phyloP scores from a whole-genome alignment of 2,888 invertebrate species.

The Amphiduros pacificus region DNA sequence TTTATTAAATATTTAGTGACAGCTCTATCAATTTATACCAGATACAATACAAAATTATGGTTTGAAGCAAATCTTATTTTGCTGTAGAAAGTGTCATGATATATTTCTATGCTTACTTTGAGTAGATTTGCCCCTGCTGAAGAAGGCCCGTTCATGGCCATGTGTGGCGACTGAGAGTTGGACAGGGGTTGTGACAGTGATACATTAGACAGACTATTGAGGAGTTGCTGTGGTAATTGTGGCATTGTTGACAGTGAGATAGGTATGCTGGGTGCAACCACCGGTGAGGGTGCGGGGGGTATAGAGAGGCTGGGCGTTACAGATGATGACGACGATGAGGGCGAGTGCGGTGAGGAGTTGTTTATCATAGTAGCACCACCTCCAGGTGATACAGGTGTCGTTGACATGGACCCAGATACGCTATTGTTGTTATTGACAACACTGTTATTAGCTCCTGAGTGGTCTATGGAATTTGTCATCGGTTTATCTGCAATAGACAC shows the following conservation, averaged over 20 bases:
- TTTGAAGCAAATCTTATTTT: too few relatives aligned
- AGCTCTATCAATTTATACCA: too few relatives aligned
- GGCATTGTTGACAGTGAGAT: conserved; percentile 10
- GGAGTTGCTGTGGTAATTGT: conserved; percentile 1
- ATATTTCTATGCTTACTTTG: too few relatives aligned
- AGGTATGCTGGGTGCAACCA: conserved; percentile 19
- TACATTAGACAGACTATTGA: conserved; percentile 26
- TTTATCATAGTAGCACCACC: conserved; percentile 21
- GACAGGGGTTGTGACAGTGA: conserved; percentile 31
- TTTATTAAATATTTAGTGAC: too few relatives aligned
- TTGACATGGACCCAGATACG: background rate
- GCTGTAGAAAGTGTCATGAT: too few relatives aligned
- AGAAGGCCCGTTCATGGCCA: conserved; percentile 63
- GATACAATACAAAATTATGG: too few relatives aligned
- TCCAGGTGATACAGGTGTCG: background rate
- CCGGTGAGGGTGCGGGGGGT: conserved; percentile 65
- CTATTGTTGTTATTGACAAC: background rate
- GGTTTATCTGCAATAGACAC: conserved; percentile 42
- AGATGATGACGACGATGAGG: conserved; percentile 5
- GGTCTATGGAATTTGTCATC: conserved; percentile 51
- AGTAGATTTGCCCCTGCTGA: conserved; percentile 49
- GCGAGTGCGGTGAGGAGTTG: conserved; percentile 43
- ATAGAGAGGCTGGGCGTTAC: conserved; percentile 50
- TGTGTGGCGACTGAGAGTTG: conserved; percentile 20
- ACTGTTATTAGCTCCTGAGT: conserved; percentile 33